Evolutionary conservation across 2,888 invertebrate genomes (phyloP), one percentile per base, ranked within the genome.

Genomic region (Pecten maximus): DNA sequence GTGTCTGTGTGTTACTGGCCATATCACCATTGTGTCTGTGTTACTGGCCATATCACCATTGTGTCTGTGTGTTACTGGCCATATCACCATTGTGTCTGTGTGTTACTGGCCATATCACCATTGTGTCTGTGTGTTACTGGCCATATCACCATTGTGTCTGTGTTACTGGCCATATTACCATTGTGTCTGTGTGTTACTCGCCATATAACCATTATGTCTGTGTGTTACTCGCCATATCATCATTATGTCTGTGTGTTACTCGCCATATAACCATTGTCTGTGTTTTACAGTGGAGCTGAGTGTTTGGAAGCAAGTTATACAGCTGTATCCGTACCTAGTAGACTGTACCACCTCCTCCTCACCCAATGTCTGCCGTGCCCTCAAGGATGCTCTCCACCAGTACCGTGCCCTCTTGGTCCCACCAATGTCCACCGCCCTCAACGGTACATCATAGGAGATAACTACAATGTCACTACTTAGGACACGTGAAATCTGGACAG

Each of bases 251-350:
- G n/a, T n/a, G n/a, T n/a, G n/a, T n/a, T n/a, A n/a, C n/a, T n/a
- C n/a, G n/a, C n/a, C n/a, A n/a, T n/a, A n/a, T 87, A n/a, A 44
- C 44, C 44, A 44, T 44, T 28, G 16, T 2, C 28, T 91, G 93
- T n/a, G n/a, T n/a, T n/a, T 97, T 97, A 89, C 96, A 98, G 99
- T 99, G 91, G 99, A 99, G 97, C 97, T 98, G 94, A 98, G 98
- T 39, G 99, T 99, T 0, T 99, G 99, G 99, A 98, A 98, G 96
- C 99, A 99, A 96, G 97, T 99, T 91, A 99, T 99, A 95, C 98
- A 98, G 40, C 97, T 99, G 50, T 99, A 99, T 97, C 99, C 99
- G 0, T 98, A 98, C 96, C 97, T 99, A 94, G 99, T 99, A 88
- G 98, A 98, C 95, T 98, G 98, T 95, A 98, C 93, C 44, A 98